Percentiles rank a stretch among this genome's conserved stretches.
These are phyloP conservation scores for Steinernema feltiae DNA, from an alignment of 1,140 invertebrate species.

Conservation along the genomic window DNA sequence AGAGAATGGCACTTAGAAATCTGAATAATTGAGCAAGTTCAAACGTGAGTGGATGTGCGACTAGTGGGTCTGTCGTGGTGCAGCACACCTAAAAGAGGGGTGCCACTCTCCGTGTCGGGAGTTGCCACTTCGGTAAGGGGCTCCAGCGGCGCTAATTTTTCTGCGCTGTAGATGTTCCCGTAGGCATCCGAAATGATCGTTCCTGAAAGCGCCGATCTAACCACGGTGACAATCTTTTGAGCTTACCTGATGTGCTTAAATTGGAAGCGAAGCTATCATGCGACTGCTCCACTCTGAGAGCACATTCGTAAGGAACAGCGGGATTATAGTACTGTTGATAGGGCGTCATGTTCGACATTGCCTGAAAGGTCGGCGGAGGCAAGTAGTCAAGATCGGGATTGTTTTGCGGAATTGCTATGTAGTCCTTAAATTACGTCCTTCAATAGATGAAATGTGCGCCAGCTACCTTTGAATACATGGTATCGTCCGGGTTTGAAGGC, in stretches of 20 bases:
- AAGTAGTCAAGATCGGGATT: conserved; percentile 50
- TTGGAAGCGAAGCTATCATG: conserved; percentile 2
- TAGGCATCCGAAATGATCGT: conserved; percentile 19
- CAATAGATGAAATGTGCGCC: not conserved
- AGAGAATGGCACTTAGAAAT: conserved; percentile 22
- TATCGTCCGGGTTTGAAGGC: not conserved
- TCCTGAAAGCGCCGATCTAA: not conserved
- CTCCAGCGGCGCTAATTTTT: conserved; percentile 41
- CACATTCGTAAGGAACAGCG: not conserved
- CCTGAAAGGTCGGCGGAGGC: conserved; percentile 22
- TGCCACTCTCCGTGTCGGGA: conserved; percentile 40
- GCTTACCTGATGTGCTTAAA: not conserved
- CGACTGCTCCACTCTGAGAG: not conserved
- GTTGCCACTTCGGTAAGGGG: conserved; percentile 47
- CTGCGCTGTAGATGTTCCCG: conserved; percentile 21
- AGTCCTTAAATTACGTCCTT: conserved; percentile 34
- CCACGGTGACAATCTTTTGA: not conserved
- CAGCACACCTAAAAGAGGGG: conserved; percentile 20
- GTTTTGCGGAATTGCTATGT: conserved; percentile 49
- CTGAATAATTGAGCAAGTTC: conserved; percentile 16
- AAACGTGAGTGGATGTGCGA: conserved; percentile 46
- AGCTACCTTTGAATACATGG: not conserved
- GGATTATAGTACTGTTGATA: conserved; percentile 16
- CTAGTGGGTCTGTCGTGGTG: conserved; percentile 39
- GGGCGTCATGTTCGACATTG: not conserved